Base-by-base conservation (phyloP, 1,140 invertebrate genomes). In the Plectrocnemia conspersa region DNA sequence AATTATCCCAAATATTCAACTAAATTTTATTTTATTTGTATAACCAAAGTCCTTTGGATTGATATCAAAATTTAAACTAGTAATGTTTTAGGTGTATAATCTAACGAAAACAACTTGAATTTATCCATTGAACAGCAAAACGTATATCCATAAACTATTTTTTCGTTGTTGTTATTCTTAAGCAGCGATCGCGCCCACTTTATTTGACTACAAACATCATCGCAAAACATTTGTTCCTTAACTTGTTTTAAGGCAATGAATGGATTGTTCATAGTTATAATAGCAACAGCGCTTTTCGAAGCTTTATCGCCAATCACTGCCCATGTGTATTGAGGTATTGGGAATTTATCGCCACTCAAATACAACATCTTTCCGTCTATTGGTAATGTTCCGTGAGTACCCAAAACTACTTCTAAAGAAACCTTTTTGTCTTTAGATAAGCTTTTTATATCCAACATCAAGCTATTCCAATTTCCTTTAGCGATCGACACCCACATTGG, bases 251-350 rank as follows among this genome's bases (percentile, higher is more conserved):
- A 9, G 9, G 10, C 11, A 11, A 54, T 35, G 29, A 58, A 58
- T 10, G 56, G 56, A 49, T 58, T 58, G 23, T 58, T 58, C 18
- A 58, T 44, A 7, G 45, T 54, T 2, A 58, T 16, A 11, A 58
- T 33, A 2, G 52, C 56, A 2, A 58, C 56, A 3, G 56, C 49
- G 23, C 48, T 19, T 7, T 48, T 27, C 6, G 41, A 48, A 10
- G 24, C 15, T 36, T 46, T 47, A 9, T 58, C 52, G 22, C 48
- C 32, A 16, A 58, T 44, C 21, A 54, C 36, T 13, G 56, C 27
- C 56, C 56, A 58, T 6, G 49, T 21, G n/a, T 48, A 54, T 9
- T 27, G 25, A 15, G 56, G 56, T 2, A 58, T 15, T 3, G 56
- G 56, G 9, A 48, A 29, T 27, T 41, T 58, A 27, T 52, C 23